These are phyloP conservation scores for Cryptocephalus primarius DNA, from an alignment of 2,888 invertebrate species.

Conservation along the genomic window DNA sequence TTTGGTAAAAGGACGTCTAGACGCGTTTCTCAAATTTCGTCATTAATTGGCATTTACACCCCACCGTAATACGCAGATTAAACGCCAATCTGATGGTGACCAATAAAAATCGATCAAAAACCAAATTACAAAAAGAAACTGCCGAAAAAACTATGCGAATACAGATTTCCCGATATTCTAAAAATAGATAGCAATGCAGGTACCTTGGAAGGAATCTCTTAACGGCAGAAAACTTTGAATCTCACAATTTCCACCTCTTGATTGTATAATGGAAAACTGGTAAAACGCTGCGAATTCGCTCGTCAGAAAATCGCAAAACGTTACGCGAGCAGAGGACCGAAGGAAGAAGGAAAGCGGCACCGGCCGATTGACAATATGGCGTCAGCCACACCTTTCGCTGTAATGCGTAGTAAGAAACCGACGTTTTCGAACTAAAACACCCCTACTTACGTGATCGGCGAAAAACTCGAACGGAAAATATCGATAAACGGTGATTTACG, in stretches of 20 bases:
- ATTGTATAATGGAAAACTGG: conserved; percentile 15
- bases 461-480: not conserved
- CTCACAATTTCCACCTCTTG: too few species aligned
- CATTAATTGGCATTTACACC: too few species aligned
- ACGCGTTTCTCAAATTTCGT: too few species aligned
- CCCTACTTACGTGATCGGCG: not conserved
- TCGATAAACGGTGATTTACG: not conserved
- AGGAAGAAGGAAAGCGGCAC: conserved; percentile 5
- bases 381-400: conserved; percentile 35
- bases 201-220: conserved; percentile 5
- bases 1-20: too few species aligned
- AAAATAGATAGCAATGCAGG: conserved; percentile 20
- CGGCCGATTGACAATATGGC: conserved; percentile 33
- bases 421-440: conserved; percentile 4
- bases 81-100: too few species aligned
- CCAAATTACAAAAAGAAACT: too few species aligned
- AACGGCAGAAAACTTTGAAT: conserved; percentile 18
- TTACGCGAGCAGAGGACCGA: conserved; percentile 4
- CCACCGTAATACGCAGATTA: too few species aligned
- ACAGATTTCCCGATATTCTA: conserved; percentile 15
- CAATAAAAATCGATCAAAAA: too few species aligned
- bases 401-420: conserved; percentile 29
- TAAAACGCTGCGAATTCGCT: not conserved
- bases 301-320: conserved; percentile 1
- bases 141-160: too few species aligned